phyloP scores from a whole-genome alignment of 1,140 invertebrate genomes.

The Drosophila sucinea region DNA sequence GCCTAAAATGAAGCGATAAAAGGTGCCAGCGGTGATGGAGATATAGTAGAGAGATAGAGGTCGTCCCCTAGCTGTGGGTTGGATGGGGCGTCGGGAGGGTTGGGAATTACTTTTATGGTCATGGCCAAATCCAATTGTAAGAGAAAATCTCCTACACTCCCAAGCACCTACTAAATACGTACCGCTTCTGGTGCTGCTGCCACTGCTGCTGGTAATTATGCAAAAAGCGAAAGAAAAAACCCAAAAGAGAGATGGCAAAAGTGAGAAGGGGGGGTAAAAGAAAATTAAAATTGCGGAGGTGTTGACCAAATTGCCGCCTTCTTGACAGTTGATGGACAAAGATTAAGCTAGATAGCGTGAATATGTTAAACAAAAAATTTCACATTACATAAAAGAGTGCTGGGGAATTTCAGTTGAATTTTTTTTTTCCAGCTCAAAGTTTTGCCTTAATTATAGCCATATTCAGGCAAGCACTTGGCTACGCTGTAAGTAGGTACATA shows the following conservation, averaged over 20 bases:
- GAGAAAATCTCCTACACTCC: constrained; percentile 19
- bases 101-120: constrained; percentile 15
- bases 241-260: background rate
- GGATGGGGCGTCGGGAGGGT: background rate
- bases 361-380: constrained; percentile 10
- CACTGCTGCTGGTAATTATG: constrained; percentile 46
- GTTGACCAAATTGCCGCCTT: constrained; percentile 16
- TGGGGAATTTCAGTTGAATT: constrained; percentile 9
- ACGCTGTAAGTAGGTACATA: background rate
- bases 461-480: background rate
- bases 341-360: constrained; percentile 13
- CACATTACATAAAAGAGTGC: background rate
- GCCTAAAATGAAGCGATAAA: constrained; percentile 49
- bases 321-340: constrained; percentile 20
- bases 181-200: constrained; percentile 23
- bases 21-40: constrained; percentile 9
- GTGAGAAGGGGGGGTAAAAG: constrained; percentile 27
- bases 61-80: background rate
- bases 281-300: constrained; percentile 16
- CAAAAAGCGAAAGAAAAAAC: constrained; percentile 27
- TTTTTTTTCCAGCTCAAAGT: background rate
- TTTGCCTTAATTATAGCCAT: background rate
- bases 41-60: background rate
- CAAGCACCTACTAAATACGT: background rate
- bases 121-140: constrained; percentile 17